These are phyloP conservation scores for Pedionomus torquatus DNA, from an alignment of 2,113 vertebrate species.

Conservation along the genomic window DNA sequence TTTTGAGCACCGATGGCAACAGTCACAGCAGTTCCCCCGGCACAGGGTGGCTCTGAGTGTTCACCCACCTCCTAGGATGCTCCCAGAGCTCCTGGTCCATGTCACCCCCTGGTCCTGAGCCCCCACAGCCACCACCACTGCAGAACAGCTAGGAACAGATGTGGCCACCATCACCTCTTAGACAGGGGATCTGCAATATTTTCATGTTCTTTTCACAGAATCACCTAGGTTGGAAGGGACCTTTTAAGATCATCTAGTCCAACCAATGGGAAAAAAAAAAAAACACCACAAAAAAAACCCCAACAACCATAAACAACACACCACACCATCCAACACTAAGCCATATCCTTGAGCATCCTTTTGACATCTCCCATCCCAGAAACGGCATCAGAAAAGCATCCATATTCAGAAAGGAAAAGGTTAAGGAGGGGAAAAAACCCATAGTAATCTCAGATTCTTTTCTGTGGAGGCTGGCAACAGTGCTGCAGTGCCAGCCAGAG, in stretches of 20 bases:
- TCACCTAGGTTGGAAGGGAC: too few species aligned
- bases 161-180: neutral
- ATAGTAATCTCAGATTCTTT: neutral
- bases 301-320: too few species aligned
- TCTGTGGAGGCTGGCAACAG: neutral
- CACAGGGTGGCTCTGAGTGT: neutral
- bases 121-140: neutral
- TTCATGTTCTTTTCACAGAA: too few species aligned
- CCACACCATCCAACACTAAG: too few species aligned
- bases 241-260: too few species aligned
- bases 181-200: accelerated
- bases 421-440: neutral
- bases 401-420: neutral
- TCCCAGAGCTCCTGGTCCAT: accelerated
- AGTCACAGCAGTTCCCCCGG: accelerated
- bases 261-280: too few species aligned
- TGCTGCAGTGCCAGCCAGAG: neutral
- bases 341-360: too few species aligned
- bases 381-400: neutral
- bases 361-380: neutral
- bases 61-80: neutral
- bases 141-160: neutral
- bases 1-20: accelerated
- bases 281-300: too few species aligned
- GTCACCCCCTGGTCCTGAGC: neutral